A percentile compares a stretch with the other conserved stretches of the same genome.
phyloP scores from a whole-genome alignment of 2,113 vertebrate genomes.

The Tor tambroides region DNA sequence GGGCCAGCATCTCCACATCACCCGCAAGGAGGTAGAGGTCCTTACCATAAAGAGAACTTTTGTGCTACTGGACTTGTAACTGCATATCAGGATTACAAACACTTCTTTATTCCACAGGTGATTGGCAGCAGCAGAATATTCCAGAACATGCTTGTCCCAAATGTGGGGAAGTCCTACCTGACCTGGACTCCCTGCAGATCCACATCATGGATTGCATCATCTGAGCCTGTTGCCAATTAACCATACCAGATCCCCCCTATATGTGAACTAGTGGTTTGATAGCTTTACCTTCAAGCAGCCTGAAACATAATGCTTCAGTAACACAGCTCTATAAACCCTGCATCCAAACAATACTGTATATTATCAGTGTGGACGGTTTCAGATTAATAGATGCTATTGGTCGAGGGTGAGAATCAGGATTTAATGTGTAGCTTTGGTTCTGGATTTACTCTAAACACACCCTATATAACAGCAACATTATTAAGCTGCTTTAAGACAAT shows the following conservation, averaged over 20 bases:
- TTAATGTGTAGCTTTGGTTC: not conserved
- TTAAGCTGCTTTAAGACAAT: conserved; percentile 4
- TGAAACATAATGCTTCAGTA: not conserved
- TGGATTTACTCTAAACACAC: not conserved
- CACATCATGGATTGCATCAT: conserved; percentile 99
- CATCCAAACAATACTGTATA: not conserved
- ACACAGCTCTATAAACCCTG: not conserved
- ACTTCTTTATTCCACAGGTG: conserved; percentile 20
- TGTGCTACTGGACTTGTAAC: not conserved
- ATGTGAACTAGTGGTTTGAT: not conserved
- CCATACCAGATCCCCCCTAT: not conserved
- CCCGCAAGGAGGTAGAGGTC: conserved; percentile 71
- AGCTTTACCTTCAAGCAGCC: not conserved
- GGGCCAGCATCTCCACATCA: conserved; percentile 64
- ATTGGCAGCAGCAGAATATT: conserved; percentile 73
- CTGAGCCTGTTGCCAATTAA: conserved; percentile 67
- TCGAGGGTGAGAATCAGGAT: not conserved
- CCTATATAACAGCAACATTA: not conserved
- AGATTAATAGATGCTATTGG: not conserved
- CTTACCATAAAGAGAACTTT: not conserved
- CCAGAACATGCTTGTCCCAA: conserved; percentile 92
- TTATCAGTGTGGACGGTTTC: not conserved
- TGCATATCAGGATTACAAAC: not conserved
- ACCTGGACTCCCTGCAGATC: conserved; percentile 94
- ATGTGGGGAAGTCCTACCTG: conserved; percentile 88